Evolutionary conservation across 2,797 vertebrate species (phyloP), one percentile per base, ranked within the genome.

Genomic region (Parauchenoglanis ngamensis): DNA sequence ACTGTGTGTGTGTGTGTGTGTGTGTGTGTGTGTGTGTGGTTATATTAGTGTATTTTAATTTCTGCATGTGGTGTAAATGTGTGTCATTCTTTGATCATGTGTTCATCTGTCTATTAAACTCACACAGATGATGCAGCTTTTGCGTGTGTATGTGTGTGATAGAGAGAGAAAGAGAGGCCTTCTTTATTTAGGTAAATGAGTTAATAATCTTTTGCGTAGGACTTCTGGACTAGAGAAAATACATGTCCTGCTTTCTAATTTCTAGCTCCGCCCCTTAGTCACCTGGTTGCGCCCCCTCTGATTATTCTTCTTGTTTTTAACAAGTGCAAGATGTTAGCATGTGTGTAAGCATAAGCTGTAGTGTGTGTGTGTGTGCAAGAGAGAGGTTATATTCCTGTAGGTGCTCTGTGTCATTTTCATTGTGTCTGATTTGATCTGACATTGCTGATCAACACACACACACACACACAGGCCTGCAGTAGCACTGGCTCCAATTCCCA

Each of bases 1-100:
- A 12, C 19, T 68, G 46, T 70, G 82, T 83, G 44, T 83, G 65
- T 83, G 70, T 83, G 86, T 90, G 86, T 87, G 46, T 72, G 83
- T 72, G 70, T 44, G 86, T 90, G 86, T 87, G 46, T 72, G 85
- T 63, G 54, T 52, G 59, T 54, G 63, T 44, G 46, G 46, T 10
- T 21, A 11, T 78, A 56, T 78, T 78, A 7, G 76, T 56, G 28
- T 78, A 78, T 31, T 78, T 78, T 78, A 4, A 78, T 56, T 78
- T 57, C 76, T 78, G 76, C 56, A 80, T 80, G 25, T 57, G 67
- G 31, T 72, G 40, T 40, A 44, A 61, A 61, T 80, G 10, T 56
- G 49, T 80, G 35, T 61, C 56, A 59, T 59, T 61, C 23, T 44
- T 59, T 80, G 28, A 17, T 56, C 17, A 78, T 78, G 52, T 77